phyloP scores from a whole-genome alignment of 2,113 vertebrate species.

The Myrmecobius fasciatus region DNA sequence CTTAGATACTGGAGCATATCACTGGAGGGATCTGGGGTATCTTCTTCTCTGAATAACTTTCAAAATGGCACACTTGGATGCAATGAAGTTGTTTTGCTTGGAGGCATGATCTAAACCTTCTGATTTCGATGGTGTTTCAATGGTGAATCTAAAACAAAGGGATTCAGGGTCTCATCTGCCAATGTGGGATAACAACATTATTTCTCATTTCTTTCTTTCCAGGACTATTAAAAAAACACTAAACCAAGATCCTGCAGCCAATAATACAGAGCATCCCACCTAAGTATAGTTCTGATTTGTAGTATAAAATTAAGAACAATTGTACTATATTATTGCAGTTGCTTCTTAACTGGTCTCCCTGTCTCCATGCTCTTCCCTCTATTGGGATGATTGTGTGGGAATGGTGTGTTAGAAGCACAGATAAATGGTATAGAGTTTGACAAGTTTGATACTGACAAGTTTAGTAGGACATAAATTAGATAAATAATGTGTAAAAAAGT shows the following conservation, averaged over 20 bases:
- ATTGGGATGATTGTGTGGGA: too few relatives aligned
- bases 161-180: background rate
- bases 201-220: constrained; percentile 15
- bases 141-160: constrained; percentile 17
- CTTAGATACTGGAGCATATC: constrained; percentile 15
- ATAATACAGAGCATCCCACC: background rate
- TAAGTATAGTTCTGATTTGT: constrained; percentile 48
- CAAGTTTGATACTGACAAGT: too few relatives aligned
- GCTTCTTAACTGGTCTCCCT: background rate
- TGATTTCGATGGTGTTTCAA: constrained; percentile 24
- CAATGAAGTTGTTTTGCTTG: background rate
- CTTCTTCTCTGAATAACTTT: constrained; percentile 8
- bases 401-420: too few relatives aligned
- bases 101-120: background rate
- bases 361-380: background rate
- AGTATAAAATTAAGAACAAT: constrained; percentile 30
- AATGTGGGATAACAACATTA: background rate
- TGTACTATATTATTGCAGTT: constrained; percentile 19
- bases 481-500: background rate
- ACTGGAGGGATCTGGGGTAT: background rate
- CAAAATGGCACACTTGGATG: background rate
- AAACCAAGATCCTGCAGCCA: background rate
- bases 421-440: too few relatives aligned
- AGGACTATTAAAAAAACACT: background rate
- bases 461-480: background rate